Base-by-base conservation (phyloP, 2,888 invertebrate genomes). In the Leptinotarsa peninsularis region DNA sequence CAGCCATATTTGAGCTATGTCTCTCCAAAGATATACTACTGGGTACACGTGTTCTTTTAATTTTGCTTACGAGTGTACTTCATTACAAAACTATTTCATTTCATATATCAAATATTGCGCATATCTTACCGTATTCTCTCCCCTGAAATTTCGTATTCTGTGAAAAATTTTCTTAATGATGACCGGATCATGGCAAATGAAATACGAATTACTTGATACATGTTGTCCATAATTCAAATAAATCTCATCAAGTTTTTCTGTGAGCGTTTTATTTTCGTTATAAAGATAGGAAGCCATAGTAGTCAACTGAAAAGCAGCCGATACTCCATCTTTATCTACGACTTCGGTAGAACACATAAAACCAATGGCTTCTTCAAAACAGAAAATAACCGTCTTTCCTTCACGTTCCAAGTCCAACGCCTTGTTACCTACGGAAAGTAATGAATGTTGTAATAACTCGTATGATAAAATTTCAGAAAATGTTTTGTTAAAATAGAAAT, bases 301-400 rank as follows among this genome's bases (percentile, higher is more conserved):
- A 7, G 95, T 94, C 72, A 94, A 89, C 71, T 94, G 92, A 18
- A 94, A 93, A 0, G 96, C 96, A 0, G 98, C 98, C 52, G 94
- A 94, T 1, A 99, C 92, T 0, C 99, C 99, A 89, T 99, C 99
- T 87, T 99, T 99, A 87, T 99, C 99, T 4, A 98, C 90, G 4
- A 98, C 97, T 5, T 90, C 89, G 4, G 92, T 91, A n/a, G 95
- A 94, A 85, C 96, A 95, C 98, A 99, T 98, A 86, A 96, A 99
- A 0, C 98, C 99, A 85, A 99, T 98, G 0, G 99, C 98, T 89
- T 99, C 99, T 87, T 99, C 99, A 88, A 95, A 99, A 0, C 98
- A 98, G 88, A 98, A 97, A 71, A 99, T 87, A 0, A 98, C 95
- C 14, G 90, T 88, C 83, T 96, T 95, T 49, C 93, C 94, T 73